These are phyloP conservation scores for Oxycera nigricornis DNA, from an alignment of 2,888 invertebrate genomes.

Conservation along the genomic window DNA sequence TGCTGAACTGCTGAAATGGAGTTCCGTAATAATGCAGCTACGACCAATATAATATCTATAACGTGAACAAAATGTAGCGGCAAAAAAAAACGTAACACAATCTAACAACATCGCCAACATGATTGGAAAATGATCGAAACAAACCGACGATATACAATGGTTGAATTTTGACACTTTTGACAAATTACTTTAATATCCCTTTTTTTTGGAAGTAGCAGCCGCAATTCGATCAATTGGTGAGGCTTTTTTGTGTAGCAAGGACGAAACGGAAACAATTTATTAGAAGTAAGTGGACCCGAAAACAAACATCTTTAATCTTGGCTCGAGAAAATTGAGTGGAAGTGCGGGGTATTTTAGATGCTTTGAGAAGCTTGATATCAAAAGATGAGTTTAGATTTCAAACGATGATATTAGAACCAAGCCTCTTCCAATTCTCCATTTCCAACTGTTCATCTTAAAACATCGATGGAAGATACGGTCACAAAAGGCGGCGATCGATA, in stretches of 20 bases:
- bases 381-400: no score
- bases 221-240: neutral
- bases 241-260: neutral
- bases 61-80: neutral
- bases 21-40: conserved; percentile 8
- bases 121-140: conserved; percentile 23
- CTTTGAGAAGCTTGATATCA: no score
- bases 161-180: conserved; percentile 56
- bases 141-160: conserved; percentile 41
- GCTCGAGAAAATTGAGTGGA: no score
- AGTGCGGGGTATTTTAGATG: no score
- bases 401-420: no score
- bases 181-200: conserved; percentile 57
- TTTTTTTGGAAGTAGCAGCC: neutral
- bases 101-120: conserved; percentile 7
- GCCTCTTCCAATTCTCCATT: no score
- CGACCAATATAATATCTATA: neutral
- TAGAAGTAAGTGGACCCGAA: no score
- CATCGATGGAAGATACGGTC: conserved; percentile 47
- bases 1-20: conserved; percentile 3
- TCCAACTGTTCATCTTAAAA: no score
- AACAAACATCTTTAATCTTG: no score
- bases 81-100: neutral
- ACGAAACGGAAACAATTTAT: no score
- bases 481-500: conserved; percentile 48